These are phyloP conservation scores for Ophion ellenae DNA, from an alignment of 2,888 invertebrate genomes.

Conservation along the genomic window DNA sequence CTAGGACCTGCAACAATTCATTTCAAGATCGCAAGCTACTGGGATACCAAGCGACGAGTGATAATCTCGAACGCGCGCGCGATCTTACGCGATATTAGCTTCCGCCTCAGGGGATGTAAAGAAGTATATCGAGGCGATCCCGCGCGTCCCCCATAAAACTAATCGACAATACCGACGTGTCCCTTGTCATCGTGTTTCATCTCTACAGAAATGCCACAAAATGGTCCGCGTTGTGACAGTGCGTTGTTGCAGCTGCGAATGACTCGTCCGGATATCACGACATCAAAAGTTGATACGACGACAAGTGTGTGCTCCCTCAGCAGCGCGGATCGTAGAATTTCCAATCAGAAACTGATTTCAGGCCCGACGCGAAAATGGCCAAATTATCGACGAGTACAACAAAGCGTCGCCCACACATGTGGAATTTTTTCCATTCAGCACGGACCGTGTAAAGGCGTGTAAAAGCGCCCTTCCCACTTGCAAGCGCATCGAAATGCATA, in stretches of 20 bases:
- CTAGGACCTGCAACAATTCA: not conserved
- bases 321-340: too few species aligned
- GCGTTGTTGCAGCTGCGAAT: not conserved
- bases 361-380: not conserved
- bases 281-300: too few species aligned
- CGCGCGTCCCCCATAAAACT: not conserved
- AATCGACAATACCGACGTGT: not conserved
- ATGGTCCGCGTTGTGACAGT: not conserved
- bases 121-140: slow-evolving; percentile 9
- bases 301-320: too few species aligned
- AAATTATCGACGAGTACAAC: not conserved
- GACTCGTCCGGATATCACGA: too few species aligned
- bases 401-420: not conserved
- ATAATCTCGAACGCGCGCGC: not conserved
- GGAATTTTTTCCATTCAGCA: not conserved
- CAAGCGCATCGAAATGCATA: not conserved
- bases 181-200: not conserved
- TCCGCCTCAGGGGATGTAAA: not conserved
- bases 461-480: not conserved
- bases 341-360: too few species aligned
- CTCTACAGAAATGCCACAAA: not conserved
- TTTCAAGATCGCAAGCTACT: not conserved
- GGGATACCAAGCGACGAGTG: not conserved
- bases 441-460: not conserved
- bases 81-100: slow-evolving; percentile 4